Conservation (phyloP, 2,797 vertebrate species). For the Vultur gryphus region DNA sequence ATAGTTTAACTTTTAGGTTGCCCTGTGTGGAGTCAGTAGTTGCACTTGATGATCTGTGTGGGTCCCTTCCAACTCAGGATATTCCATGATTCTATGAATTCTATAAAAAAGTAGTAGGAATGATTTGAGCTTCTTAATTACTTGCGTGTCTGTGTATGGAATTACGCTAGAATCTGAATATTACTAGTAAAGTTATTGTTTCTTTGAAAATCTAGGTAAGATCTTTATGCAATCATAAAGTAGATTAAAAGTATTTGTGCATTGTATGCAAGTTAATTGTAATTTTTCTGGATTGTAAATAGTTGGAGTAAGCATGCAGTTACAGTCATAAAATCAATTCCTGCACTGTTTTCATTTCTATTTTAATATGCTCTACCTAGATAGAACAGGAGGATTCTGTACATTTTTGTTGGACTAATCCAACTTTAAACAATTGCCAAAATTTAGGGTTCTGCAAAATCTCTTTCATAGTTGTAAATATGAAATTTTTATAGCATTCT, state of each 20-base stretch:
- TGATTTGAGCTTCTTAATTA: neutral
- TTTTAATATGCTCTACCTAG: neutral
- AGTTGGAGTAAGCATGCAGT: neutral
- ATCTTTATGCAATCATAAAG: neutral
- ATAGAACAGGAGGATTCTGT: neutral
- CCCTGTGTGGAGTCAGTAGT: neutral
- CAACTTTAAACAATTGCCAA: neutral
- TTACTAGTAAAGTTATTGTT: neutral
- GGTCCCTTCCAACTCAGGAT: neutral
- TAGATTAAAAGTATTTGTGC: neutral
- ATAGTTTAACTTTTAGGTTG: neutral
- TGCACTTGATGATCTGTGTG: neutral
- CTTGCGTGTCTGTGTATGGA: neutral
- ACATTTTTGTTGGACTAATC: neutral
- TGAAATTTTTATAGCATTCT: neutral
- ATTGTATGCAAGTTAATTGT: neutral
- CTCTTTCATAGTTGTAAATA: neutral
- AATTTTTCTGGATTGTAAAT: neutral
- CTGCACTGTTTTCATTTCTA: neutral
- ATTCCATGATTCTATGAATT: neutral
- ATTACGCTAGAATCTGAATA: neutral
- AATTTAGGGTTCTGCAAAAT: neutral
- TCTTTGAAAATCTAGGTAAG: neutral
- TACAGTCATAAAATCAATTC: neutral
- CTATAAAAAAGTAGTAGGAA: neutral